Evolutionary conservation across 2,888 invertebrate genomes (phyloP).

Genomic region (Idaea aversata): DNA sequence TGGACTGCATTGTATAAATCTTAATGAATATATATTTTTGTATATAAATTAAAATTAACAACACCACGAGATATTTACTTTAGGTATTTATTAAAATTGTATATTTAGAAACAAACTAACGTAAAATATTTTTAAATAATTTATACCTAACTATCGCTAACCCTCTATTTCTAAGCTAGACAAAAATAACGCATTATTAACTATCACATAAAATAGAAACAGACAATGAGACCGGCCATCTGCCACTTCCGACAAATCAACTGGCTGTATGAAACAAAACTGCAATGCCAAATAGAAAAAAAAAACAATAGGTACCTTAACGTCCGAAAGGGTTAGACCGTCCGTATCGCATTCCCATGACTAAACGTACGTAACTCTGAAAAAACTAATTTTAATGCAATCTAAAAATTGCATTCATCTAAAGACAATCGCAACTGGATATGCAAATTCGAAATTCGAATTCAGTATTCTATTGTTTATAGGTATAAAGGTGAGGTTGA

Average conservation of each 20-base stretch:
- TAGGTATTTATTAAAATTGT: too few relatives aligned
- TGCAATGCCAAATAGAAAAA: constrained; percentile 39
- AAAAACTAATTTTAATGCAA: constrained; percentile 68
- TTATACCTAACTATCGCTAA: background rate
- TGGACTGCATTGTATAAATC: too few relatives aligned
- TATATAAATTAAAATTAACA: too few relatives aligned
- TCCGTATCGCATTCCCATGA: constrained; percentile 50
- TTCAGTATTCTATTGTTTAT: constrained; percentile 57
- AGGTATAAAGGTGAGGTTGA: constrained; percentile 44
- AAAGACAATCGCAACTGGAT: constrained; percentile 65
- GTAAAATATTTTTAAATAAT: constrained; percentile 10
- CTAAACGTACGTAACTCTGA: constrained; percentile 46
- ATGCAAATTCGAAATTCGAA: constrained; percentile 47
- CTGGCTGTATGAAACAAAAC: constrained; percentile 48
- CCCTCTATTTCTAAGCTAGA: background rate
- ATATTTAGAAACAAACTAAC: constrained; percentile 11
- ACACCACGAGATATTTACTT: too few relatives aligned
- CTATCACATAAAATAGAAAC: constrained; percentile 14
- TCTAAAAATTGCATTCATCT: constrained; percentile 60
- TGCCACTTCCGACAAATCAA: constrained; percentile 41
- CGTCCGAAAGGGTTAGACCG: constrained; percentile 63
- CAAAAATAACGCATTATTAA: constrained; percentile 15
- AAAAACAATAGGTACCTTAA: constrained; percentile 51
- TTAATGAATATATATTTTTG: too few relatives aligned
- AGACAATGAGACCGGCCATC: constrained; percentile 35